Evolutionary conservation across 2,797 vertebrate species (phyloP).

Genomic region (Lagodon rhomboides): DNA sequence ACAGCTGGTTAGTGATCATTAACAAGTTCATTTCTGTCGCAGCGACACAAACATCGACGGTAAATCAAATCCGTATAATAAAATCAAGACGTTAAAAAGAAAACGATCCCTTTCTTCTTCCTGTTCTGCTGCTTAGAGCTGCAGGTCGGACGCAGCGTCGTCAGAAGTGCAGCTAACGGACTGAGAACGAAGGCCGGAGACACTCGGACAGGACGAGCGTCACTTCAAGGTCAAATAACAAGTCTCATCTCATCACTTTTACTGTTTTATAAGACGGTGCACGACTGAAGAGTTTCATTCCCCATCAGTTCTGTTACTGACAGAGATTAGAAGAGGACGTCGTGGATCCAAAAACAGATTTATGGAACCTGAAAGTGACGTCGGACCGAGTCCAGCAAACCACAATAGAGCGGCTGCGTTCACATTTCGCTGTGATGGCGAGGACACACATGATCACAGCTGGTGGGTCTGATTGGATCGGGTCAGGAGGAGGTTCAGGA

Average conservation of each 20-base stretch:
- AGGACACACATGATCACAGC: not conserved
- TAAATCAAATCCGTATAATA: not conserved
- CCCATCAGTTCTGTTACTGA: not conserved
- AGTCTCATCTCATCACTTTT: not conserved
- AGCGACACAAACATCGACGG: conserved; percentile 16
- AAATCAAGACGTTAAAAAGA: conserved; percentile 23
- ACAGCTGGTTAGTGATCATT: conserved; percentile 59
- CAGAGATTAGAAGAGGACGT: not conserved
- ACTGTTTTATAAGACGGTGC: not conserved
- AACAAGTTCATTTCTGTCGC: conserved; percentile 9
- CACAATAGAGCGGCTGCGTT: not conserved
- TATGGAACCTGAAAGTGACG: not conserved
- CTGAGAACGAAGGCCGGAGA: not conserved
- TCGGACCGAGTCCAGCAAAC: not conserved
- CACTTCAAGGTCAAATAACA: not conserved
- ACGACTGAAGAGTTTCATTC: conserved; percentile 20
- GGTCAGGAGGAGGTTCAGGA: not conserved
- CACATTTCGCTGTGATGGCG: not conserved
- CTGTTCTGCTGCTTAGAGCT: conserved; percentile 16
- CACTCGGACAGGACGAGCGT: not conserved
- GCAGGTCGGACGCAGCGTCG: not conserved
- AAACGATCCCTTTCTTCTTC: conserved; percentile 67
- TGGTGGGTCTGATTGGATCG: not conserved
- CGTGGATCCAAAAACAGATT: not conserved
- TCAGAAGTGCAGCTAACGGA: not conserved